Evolutionary conservation across 1,140 invertebrate genomes (phyloP).

Genomic region (Drosophila auraria): DNA sequence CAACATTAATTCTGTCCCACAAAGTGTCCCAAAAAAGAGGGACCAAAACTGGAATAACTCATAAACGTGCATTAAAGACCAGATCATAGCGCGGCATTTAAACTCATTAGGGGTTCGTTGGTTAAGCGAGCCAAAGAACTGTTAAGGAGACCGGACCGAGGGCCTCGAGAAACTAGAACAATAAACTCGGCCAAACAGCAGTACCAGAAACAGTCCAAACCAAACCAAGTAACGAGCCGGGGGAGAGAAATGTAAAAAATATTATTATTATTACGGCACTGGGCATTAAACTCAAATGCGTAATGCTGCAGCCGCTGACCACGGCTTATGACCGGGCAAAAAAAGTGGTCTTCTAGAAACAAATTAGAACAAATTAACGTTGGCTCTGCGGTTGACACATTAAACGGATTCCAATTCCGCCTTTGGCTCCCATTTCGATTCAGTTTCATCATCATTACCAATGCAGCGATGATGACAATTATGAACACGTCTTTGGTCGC

Average conservation of each 20-base stretch:
- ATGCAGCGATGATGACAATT: constrained; percentile 53
- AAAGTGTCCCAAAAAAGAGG: constrained; percentile 45
- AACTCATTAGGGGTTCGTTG: constrained; percentile 77
- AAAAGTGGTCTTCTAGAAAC: constrained; percentile 52
- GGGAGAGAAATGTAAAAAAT: constrained; percentile 60
- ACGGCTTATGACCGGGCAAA: constrained; percentile 63
- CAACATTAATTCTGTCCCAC: constrained; percentile 50
- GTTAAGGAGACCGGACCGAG: constrained; percentile 42
- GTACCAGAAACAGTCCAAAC: constrained; percentile 8
- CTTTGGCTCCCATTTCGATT: constrained; percentile 1
- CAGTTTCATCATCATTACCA: constrained; percentile 4
- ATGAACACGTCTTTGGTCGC: constrained; percentile 60
- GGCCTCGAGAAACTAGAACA: constrained; percentile 67
- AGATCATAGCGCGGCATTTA: constrained; percentile 56
- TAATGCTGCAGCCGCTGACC: constrained; percentile 19
- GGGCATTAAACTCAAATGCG: constrained; percentile 61
- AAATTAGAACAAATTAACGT: constrained; percentile 69
- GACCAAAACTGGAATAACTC: constrained; percentile 15
- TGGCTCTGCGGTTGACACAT: constrained; percentile 51
- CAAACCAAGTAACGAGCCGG: constrained; percentile 15
- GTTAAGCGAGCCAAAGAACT: constrained; percentile 63
- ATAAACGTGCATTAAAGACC: constrained; percentile 68
- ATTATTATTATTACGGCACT: constrained; percentile 74
- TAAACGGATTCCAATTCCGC: constrained; percentile 40
- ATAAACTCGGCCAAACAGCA: constrained; percentile 70